These are phyloP conservation scores for Carlito syrichta DNA, from an alignment of 2,113 vertebrate genomes.

Conservation along the genomic window DNA sequence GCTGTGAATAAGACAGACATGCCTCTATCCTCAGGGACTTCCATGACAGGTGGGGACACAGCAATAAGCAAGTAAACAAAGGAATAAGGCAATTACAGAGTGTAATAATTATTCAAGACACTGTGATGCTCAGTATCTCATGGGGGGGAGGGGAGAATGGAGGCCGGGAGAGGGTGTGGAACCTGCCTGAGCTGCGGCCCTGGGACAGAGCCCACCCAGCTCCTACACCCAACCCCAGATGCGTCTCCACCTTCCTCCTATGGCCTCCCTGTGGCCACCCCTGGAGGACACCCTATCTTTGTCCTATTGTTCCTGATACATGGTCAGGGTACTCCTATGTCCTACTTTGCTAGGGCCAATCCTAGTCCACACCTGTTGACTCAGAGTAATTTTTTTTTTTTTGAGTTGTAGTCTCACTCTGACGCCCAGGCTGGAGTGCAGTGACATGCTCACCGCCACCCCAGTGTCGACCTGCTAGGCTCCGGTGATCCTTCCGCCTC, in stretches of 20 bases:
- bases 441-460: no score
- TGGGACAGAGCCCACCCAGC: background rate
- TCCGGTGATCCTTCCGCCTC: no score
- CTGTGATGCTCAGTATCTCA: background rate
- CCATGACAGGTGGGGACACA: background rate
- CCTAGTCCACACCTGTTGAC: background rate
- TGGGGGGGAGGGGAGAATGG: background rate
- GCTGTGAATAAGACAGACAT: background rate
- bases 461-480: no score
- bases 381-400: no score
- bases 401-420: no score
- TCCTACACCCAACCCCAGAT: background rate
- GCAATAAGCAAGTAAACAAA: background rate
- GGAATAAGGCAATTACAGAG: background rate
- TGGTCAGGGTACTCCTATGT: background rate
- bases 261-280: background rate
- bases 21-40: background rate
- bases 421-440: no score
- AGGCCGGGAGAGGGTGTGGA: background rate
- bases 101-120: background rate
- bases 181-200: background rate
- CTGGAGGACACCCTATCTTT: background rate
- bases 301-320: background rate
- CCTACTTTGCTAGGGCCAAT: background rate
- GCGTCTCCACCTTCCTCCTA: background rate